Percentiles rank a stretch among this genome's conserved stretches.
Conservation (phyloP, 2,113 vertebrate species). For the Phylloscopus whistleri region DNA sequence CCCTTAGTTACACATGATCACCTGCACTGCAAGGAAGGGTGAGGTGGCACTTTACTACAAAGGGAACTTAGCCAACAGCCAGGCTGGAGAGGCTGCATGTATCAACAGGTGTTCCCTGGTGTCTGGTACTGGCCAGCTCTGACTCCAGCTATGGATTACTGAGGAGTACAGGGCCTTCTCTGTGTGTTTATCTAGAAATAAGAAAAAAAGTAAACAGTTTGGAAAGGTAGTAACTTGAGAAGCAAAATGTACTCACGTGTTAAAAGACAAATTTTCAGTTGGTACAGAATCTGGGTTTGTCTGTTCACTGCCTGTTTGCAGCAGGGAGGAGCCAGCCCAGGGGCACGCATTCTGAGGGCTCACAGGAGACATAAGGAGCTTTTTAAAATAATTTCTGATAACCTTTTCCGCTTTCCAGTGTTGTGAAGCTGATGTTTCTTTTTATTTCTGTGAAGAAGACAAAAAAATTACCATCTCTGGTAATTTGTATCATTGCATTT, state of each 20-base stretch:
- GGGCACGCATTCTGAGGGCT: neutral
- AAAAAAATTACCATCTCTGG: neutral
- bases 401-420: neutral
- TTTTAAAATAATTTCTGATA: neutral
- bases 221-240: neutral
- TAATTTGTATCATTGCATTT: slow-evolving; percentile 33
- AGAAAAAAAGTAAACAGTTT: neutral
- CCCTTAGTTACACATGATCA: neutral
- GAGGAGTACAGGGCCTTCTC: neutral
- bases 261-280: neutral
- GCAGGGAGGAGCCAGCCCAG: neutral
- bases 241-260: neutral
- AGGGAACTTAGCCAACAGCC: neutral
- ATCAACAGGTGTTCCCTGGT: neutral
- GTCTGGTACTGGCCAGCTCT: neutral
- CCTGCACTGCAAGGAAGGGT: neutral
- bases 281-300: neutral
- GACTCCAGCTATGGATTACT: neutral
- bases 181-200: neutral
- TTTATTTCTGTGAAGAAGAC: neutral
- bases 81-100: neutral
- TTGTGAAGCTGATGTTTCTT: neutral
- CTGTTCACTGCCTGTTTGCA: neutral
- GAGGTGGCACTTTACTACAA: neutral
- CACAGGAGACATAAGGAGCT: neutral